Evolutionary conservation across 2,888 invertebrate species (phyloP).

Genomic region (Brachyptera risi): DNA sequence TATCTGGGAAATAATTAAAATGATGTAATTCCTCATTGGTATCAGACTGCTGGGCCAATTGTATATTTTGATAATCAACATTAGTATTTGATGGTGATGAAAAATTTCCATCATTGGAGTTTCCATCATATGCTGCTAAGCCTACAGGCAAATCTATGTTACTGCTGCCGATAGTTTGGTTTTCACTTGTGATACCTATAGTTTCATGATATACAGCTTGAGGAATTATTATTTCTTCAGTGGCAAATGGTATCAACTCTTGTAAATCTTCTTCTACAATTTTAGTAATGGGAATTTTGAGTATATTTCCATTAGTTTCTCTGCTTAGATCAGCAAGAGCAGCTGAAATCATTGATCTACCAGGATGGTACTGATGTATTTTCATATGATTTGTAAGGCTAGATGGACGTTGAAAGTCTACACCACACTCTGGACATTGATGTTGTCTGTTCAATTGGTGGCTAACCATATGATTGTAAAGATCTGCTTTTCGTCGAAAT

Average conservation of each 20-base stretch:
- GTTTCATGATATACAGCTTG: slow-evolving; percentile 2
- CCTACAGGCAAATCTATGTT: slow-evolving; percentile 2
- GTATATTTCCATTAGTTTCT: background rate
- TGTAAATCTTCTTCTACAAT: background rate
- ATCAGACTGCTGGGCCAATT: background rate
- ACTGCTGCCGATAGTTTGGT: background rate
- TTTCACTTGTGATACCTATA: background rate
- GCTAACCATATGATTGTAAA: slow-evolving; percentile 42
- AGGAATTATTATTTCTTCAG: background rate
- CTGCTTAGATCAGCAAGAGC: background rate
- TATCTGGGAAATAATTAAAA: slow-evolving; percentile 5
- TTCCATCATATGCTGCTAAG: background rate
- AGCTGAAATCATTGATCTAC: slow-evolving; percentile 2
- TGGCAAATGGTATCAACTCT: background rate
- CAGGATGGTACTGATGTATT: slow-evolving; percentile 20
- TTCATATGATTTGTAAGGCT: slow-evolving; percentile 43
- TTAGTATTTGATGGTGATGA: no score
- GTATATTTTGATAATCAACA: background rate
- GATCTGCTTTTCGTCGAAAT: slow-evolving; percentile 43
- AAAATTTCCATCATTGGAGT: no score
- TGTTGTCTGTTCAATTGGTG: slow-evolving; percentile 16
- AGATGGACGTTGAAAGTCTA: slow-evolving; percentile 43
- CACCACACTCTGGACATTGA: slow-evolving; percentile 44
- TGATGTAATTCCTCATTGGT: background rate
- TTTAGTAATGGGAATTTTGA: background rate